These are phyloP conservation scores for Trematomus bernacchii DNA, from an alignment of 2,797 vertebrate genomes.

Conservation along the genomic window DNA sequence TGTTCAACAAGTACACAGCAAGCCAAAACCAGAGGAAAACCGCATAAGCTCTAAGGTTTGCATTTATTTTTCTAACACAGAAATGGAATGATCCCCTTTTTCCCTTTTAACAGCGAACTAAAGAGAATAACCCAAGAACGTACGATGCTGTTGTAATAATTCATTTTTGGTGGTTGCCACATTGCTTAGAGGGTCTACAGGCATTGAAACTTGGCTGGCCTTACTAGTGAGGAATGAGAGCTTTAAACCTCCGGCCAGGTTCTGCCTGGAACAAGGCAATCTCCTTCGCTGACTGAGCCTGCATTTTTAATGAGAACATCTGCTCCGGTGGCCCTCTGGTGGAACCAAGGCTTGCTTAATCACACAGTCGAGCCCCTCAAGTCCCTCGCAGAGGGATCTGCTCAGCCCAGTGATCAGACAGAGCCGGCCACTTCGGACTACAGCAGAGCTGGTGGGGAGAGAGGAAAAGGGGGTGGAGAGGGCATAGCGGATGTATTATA, in stretches of 20 bases:
- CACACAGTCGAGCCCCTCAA: slow-evolving; percentile 83
- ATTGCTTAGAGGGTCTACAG: slow-evolving; percentile 70
- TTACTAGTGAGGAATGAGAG: slow-evolving; percentile 77
- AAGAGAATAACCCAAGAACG: slow-evolving; percentile 62
- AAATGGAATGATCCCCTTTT: slow-evolving; percentile 31
- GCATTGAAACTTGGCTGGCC: slow-evolving; percentile 78
- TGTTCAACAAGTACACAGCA: slow-evolving; percentile 41
- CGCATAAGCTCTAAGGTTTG: slow-evolving; percentile 27
- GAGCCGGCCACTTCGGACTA: slow-evolving; percentile 60
- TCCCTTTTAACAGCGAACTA: slow-evolving; percentile 50
- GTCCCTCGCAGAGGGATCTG: slow-evolving; percentile 79
- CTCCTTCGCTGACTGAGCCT: slow-evolving; percentile 81
- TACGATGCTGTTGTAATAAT: slow-evolving; percentile 72
- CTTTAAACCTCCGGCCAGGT: slow-evolving; percentile 85
- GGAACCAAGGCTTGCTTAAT: slow-evolving; percentile 85
- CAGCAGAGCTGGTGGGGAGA: slow-evolving; percentile 52
- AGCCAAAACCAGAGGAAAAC: slow-evolving; percentile 36
- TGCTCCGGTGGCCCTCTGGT: slow-evolving; percentile 85
- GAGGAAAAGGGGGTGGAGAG: slow-evolving; percentile 26
- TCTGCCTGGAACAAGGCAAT: slow-evolving; percentile 83
- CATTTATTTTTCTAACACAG: slow-evolving; percentile 30
- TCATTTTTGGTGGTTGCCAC: slow-evolving; percentile 68
- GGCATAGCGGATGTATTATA: slow-evolving; percentile 52
- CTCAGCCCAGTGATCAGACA: slow-evolving; percentile 78
- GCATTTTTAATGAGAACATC: slow-evolving; percentile 90